These are phyloP conservation scores for Macrobrachium rosenbergii DNA, from an alignment of 1,140 invertebrate genomes.

Conservation along the genomic window DNA sequence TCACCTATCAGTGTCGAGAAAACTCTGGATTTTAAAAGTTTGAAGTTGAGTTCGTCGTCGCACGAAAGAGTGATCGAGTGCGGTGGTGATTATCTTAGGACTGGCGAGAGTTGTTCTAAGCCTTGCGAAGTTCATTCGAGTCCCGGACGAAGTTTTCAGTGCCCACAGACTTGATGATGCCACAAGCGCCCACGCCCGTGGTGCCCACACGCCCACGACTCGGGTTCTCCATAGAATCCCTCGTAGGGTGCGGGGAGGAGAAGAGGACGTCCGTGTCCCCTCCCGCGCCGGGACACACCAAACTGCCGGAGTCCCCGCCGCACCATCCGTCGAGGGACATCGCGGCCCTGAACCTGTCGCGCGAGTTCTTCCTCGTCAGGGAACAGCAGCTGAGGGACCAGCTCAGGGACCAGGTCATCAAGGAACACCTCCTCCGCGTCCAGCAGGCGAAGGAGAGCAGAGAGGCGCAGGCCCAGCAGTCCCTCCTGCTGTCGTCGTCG, in stretches of 20 bases:
- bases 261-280: slow-evolving; percentile 42
- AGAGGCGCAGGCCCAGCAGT: slow-evolving; percentile 3
- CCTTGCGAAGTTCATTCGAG: neutral
- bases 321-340: slow-evolving; percentile 26
- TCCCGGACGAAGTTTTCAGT: neutral
- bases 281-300: slow-evolving; percentile 37
- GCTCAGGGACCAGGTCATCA: slow-evolving; percentile 46
- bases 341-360: slow-evolving; percentile 10
- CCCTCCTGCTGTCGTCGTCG: neutral
- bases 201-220: slow-evolving; percentile 60
- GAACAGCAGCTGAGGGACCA: slow-evolving; percentile 50
- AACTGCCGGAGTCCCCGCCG: slow-evolving; percentile 47
- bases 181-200: slow-evolving; percentile 59
- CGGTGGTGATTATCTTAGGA: neutral
- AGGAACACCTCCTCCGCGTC: slow-evolving; percentile 47
- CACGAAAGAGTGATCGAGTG: too few species aligned
- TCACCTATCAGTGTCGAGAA: too few species aligned
- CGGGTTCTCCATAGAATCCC: slow-evolving; percentile 56
- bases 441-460: slow-evolving; percentile 31
- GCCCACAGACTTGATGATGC: slow-evolving; percentile 51
- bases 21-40: too few species aligned
- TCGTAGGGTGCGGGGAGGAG: slow-evolving; percentile 54
- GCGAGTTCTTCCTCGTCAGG: slow-evolving; percentile 41
- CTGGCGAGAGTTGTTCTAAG: neutral
- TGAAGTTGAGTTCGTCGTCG: too few species aligned